Base-by-base conservation (phyloP, 2,113 vertebrate species). In the Sitta europaea region DNA sequence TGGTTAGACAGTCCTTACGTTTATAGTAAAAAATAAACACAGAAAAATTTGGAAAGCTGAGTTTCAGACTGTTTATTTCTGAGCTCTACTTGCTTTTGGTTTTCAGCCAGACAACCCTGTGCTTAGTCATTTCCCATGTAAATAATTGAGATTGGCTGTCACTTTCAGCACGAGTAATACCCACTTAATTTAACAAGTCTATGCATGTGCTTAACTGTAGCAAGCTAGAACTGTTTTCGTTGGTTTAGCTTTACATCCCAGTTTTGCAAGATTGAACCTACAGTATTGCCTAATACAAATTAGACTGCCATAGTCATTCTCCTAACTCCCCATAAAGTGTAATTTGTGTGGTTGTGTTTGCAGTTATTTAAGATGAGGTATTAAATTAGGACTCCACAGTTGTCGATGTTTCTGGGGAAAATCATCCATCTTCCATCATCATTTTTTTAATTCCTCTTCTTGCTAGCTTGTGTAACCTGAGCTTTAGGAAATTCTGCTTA, bases 11-110 rank as follows among this genome's bases (percentile, higher is more conserved):
- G 27, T 77, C 38, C 35, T 86, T 66, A 57, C 23, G 5, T 65
- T 59, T 75, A 79, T 61, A 51, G 84, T 76, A 65, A 92, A 92
- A 90, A 88, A 90, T 85, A 92, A 78, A 81, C 29, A n/a, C 22
- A 84, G 77, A 71, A 87, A 40, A 45, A 51, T 68, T 85, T 88
- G 54, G 90, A 87, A 88, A 81, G 70, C 61, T 53, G 50, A 55
- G 20, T 79, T 93, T 92, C 29, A 24, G 86, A 29, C 70, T 55
- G 50, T 90, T 93, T 65, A 68, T 93, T 93, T 93, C 70, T 91
- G 73, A 80, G 51, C 61, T 89, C 33, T 89, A 1, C 62, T 86
- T 91, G 38, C 68, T 70, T 90, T 91, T 92, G 77, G 43, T 94
- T 94, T 95, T 84, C 65, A 94, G 90, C 61, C 66, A 92, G 36